Evolutionary conservation across 2,797 vertebrate genomes (phyloP).

Genomic region (Xenopus petersii): DNA sequence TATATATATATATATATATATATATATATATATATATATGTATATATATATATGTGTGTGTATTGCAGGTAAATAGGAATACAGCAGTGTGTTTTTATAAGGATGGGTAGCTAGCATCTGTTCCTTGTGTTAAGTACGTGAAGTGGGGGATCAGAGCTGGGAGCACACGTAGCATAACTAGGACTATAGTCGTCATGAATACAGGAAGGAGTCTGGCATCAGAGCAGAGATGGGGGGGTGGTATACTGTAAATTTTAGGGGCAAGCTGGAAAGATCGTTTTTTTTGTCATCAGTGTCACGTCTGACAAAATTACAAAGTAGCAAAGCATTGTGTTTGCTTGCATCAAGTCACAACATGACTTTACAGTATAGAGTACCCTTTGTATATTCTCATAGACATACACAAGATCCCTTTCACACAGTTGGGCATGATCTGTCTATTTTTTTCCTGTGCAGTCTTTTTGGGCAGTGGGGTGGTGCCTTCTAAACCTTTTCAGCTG

Average conservation of each 20-base stretch:
- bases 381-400: no score
- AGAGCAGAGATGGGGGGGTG: conserved; percentile 58
- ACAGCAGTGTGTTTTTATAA: background rate
- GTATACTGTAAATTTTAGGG: no score
- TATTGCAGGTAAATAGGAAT: conserved; percentile 11
- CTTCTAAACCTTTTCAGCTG: conserved; percentile 3
- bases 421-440: no score
- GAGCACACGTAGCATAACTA: conserved; percentile 51
- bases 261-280: no score
- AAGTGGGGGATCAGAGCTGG: conserved; percentile 33
- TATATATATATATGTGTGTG: background rate
- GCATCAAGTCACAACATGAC: no score
- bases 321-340: no score
- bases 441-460: no score
- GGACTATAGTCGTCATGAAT: conserved; percentile 52
- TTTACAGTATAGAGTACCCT: no score
- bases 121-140: conserved; percentile 11
- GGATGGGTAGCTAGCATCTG: conserved; percentile 16
- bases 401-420: no score
- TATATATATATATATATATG: background rate
- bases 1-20: background rate
- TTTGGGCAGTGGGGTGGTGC: no score
- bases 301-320: no score
- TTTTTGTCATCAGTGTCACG: no score
- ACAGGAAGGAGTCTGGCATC: conserved; percentile 69